Percentiles rank a stretch among this genome's conserved stretches.
phyloP scores from a whole-genome alignment of 2,888 invertebrate genomes.

The Tenthredo notha region DNA sequence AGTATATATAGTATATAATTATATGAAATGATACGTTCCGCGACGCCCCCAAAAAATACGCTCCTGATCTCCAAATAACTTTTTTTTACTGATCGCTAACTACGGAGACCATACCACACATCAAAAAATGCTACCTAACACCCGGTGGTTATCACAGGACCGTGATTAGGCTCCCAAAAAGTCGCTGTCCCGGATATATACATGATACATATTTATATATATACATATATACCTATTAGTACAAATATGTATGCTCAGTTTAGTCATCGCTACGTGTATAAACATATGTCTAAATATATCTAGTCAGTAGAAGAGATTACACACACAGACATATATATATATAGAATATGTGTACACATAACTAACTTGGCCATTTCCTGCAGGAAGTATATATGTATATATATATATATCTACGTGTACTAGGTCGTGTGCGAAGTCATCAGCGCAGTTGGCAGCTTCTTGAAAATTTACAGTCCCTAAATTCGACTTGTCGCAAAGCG shows the following conservation, averaged over 20 bases:
- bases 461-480: conserved; percentile 4
- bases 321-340: not conserved
- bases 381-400: not conserved
- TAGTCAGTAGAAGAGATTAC: not conserved
- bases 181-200: no score
- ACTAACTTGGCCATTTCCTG: not conserved
- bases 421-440: not conserved
- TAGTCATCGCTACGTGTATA: not conserved
- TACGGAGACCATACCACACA: no score
- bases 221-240: not conserved
- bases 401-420: not conserved
- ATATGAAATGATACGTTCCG: no score
- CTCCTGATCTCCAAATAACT: no score
- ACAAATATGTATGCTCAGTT: not conserved
- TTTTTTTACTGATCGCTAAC: no score
- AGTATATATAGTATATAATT: no score
- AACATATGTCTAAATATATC: not conserved
- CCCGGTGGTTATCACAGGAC: no score
- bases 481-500: not conserved
- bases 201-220: not conserved
- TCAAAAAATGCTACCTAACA: no score
- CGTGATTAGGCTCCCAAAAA: no score
- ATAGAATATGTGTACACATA: not conserved
- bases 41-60: no score
- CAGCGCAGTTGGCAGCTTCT: conserved; percentile 24